Evolutionary conservation across 1,140 invertebrate genomes (phyloP), one percentile per base, ranked within the genome.

Genomic region (Drosophila equinoxialis): DNA sequence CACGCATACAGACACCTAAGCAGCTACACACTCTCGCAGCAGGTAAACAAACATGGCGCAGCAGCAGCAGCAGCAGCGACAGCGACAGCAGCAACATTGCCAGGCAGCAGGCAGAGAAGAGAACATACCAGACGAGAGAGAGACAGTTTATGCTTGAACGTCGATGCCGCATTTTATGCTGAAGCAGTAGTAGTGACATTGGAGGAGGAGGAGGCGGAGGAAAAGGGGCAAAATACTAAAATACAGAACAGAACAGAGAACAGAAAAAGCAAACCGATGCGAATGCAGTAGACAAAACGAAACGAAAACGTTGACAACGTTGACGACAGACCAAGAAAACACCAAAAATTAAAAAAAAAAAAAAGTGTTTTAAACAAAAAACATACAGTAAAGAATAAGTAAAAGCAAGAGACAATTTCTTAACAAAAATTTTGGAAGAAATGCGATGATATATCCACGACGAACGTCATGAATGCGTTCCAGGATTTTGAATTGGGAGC

Each of bases 401-500:
- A 66, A 57, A 11, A 37, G 10, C 23, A 23, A 13, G n/a, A 23
- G 8, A 58, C 55, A 59, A 17, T 59, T 59, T 14, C 10, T 30
- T 51, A 65, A 65, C 3, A 13, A 42, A 41, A 42, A n/a, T 39
- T 41, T 30, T 48, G 23, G 64, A 61, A 41, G 33, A 60, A 61
- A 73, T 73, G 58, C 60, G 41, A 68, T 61, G 30, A 57, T 23
- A 57, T 39, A 71, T 76, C 58, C 55, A 37, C 58, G 59, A 61
- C 54, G 75, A 70, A 76, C 79, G 73, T 71, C 66, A 91, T 91
- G 90, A 90, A 91, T 72, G 90, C 80, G 58, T 91, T 87, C 78
- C 77, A 87, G 74, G 91, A 91, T 54, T 91, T 90, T 71, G 82
- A 92, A 71, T 64, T 85, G 73, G 91, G 90, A 61, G 89, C 90